These are phyloP conservation scores for Battus philenor DNA, from an alignment of 1,140 invertebrate species.

Conservation along the genomic window DNA sequence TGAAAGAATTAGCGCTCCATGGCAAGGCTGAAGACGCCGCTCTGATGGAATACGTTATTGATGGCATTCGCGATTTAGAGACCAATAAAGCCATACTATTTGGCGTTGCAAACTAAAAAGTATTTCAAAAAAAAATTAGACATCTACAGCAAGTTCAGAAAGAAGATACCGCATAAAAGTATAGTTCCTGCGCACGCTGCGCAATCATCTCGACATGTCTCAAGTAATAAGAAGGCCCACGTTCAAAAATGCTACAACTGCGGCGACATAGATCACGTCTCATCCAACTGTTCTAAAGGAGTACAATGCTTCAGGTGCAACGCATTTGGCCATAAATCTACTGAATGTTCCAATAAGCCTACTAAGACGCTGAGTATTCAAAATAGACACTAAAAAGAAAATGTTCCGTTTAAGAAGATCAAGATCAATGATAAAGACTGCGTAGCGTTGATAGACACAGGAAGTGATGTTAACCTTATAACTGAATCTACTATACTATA, in stretches of 20 bases:
- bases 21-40: slow-evolving; percentile 33
- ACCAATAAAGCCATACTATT: slow-evolving; percentile 44
- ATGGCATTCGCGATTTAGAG: slow-evolving; percentile 41
- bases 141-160: too few species aligned
- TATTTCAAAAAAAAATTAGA: slow-evolving; percentile 38
- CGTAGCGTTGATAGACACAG: too few species aligned
- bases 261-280: slow-evolving; percentile 20
- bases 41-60: slow-evolving; percentile 47
- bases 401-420: too few species aligned
- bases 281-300: slow-evolving; percentile 20
- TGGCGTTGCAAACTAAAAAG: slow-evolving; percentile 30
- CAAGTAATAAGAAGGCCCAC: background rate
- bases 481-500: too few species aligned
- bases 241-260: slow-evolving; percentile 24
- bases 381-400: too few species aligned
- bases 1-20: slow-evolving; percentile 35
- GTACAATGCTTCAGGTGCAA: slow-evolving; percentile 33
- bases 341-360: too few species aligned
- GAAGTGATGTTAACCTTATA: too few species aligned
- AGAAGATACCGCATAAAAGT: slow-evolving; percentile 20
- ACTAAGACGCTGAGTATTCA: too few species aligned
- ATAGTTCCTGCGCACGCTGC: background rate
- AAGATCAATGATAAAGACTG: too few species aligned
- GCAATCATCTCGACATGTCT: background rate
- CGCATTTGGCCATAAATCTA: slow-evolving; percentile 19